Conservation (phyloP, 1,140 invertebrate species). For the Lordiphosa collinella region DNA sequence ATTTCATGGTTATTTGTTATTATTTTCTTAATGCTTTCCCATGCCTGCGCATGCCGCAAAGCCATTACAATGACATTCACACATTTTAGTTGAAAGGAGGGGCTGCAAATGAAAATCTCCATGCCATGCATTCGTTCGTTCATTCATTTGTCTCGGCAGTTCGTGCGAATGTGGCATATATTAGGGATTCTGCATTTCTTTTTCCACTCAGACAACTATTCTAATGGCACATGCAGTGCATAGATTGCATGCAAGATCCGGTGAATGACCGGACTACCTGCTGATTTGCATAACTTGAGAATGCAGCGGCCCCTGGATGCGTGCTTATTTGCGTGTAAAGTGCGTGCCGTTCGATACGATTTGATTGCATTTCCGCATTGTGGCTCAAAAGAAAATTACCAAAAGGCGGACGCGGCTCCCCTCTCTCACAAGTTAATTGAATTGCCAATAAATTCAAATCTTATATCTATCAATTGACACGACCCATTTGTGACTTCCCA, state of each 20-base stretch:
- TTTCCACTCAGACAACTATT: no score
- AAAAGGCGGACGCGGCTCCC: background rate
- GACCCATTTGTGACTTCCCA: slow-evolving; percentile 28
- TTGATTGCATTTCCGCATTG: slow-evolving; percentile 65
- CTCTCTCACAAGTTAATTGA: slow-evolving; percentile 24
- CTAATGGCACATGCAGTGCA: no score
- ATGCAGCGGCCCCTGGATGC: background rate
- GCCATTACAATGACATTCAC: slow-evolving; percentile 32
- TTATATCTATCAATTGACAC: slow-evolving; percentile 43
- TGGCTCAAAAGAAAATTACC: slow-evolving; percentile 18
- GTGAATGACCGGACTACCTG: slow-evolving; percentile 48
- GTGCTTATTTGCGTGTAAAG: slow-evolving; percentile 59
- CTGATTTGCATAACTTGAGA: slow-evolving; percentile 44
- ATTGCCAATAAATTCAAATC: slow-evolving; percentile 55
- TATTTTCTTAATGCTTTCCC: slow-evolving; percentile 37
- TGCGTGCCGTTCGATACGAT: slow-evolving; percentile 60
- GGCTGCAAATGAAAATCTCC: no score
- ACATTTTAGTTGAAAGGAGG: slow-evolving; percentile 21
- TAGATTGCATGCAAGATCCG: background rate
- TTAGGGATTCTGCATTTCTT: no score
- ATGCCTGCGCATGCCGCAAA: slow-evolving; percentile 1
- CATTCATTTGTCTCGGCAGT: no score
- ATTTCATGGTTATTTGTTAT: slow-evolving; percentile 38
- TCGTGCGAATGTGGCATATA: no score
- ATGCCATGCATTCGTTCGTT: no score